A percentile compares a stretch with the other conserved stretches of the same genome.
phyloP scores from a whole-genome alignment of 2,113 vertebrate genomes.

The Lampris incognitus region DNA sequence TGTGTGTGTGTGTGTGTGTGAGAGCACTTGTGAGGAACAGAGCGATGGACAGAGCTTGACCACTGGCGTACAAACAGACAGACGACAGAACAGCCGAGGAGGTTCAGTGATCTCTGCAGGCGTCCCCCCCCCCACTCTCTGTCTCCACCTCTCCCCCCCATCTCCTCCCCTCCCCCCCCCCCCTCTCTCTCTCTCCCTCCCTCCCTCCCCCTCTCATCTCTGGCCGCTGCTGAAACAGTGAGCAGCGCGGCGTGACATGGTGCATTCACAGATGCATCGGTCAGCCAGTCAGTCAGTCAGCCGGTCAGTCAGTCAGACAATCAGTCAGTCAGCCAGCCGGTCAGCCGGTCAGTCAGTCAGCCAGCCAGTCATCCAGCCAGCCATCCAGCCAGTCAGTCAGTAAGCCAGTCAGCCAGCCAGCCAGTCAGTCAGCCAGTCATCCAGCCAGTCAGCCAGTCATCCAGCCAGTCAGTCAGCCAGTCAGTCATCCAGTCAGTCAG shows the following conservation, averaged over 20 bases:
- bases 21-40: not conserved
- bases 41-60: constrained; percentile 6
- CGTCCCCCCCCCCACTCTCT: constrained; percentile 11
- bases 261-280: constrained; percentile 60
- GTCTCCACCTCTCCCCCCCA: no score
- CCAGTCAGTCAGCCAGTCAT: no score
- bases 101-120: constrained; percentile 63
- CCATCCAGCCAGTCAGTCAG: no score
- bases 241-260: constrained; percentile 23
- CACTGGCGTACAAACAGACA: constrained; percentile 11
- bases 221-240: constrained; percentile 54
- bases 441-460: no score
- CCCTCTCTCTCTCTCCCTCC: constrained; percentile 8
- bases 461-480: no score
- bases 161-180: no score
- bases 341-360: no score
- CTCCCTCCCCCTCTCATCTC: constrained; percentile 44
- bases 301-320: no score
- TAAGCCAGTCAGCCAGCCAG: no score
- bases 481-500: no score
- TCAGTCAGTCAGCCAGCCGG: no score
- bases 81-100: constrained; percentile 43
- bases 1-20: not conserved
- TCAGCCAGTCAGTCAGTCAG: not conserved
- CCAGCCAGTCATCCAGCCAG: no score